These are phyloP conservation scores for Cataglyphis cursor DNA, from an alignment of 2,888 invertebrate species.

Conservation along the genomic window DNA sequence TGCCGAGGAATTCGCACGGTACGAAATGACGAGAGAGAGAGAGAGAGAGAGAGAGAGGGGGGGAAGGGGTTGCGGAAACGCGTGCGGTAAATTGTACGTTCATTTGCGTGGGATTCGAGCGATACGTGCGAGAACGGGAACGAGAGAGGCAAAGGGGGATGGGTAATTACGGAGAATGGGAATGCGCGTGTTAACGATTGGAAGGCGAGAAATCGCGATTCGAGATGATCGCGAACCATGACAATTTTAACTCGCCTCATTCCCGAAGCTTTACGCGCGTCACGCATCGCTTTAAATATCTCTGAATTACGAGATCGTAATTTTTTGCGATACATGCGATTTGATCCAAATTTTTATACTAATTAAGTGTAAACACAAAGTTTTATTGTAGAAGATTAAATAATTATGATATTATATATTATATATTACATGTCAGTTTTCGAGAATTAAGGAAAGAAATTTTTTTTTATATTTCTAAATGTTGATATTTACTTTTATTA, in stretches of 20 bases:
- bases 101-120: constrained; percentile 61
- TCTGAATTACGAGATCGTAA: background rate
- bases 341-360: background rate
- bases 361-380: background rate
- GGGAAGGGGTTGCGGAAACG: constrained; percentile 52
- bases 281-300: constrained; percentile 28
- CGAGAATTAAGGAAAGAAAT: background rate
- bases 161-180: constrained; percentile 62
- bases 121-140: constrained; percentile 59
- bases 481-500: background rate
- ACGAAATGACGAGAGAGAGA: constrained; percentile 32
- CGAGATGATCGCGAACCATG: constrained; percentile 20
- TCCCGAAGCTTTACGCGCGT: constrained; percentile 5
- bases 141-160: constrained; percentile 53
- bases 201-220: constrained; percentile 52
- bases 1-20: constrained; percentile 62
- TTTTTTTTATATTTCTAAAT: background rate
- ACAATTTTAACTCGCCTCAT: constrained; percentile 21
- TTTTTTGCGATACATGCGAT: background rate
- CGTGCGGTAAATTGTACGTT: constrained; percentile 71
- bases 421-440: background rate
- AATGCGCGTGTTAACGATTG: constrained; percentile 51
- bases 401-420: background rate
- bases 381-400: background rate
- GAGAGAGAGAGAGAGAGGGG: no score